Conservation (phyloP, 2,797 vertebrate species). For the Pseudochromis fuscus region DNA sequence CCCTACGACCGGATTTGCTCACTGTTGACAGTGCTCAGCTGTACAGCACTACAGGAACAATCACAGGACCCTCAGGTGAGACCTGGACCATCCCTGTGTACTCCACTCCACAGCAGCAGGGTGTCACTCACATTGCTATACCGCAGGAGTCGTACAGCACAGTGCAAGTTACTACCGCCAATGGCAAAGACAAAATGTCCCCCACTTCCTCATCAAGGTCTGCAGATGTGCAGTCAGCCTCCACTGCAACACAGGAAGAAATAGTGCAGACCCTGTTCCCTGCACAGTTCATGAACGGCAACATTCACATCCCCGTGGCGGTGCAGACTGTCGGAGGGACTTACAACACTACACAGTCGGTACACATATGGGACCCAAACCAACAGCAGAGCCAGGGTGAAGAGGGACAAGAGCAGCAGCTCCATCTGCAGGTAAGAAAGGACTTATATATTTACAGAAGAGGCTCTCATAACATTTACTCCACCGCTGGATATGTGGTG, state of each 20-base stretch:
- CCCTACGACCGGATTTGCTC: conserved; percentile 96
- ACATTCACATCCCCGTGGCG: conserved; percentile 99
- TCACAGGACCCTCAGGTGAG: conserved; percentile 97
- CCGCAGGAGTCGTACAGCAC: conserved; percentile 96
- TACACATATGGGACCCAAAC: conserved; percentile 99
- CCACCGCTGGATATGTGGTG: conserved; percentile 70
- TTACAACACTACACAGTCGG: conserved; percentile 95
- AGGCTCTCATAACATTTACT: conserved; percentile 73
- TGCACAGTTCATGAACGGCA: conserved; percentile 99
- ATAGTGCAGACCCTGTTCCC: conserved; percentile 97
- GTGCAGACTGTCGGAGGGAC: conserved; percentile 97
- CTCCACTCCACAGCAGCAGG: conserved; percentile 96
- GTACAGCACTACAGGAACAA: conserved; percentile 97
- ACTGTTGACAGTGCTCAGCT: conserved; percentile 98
- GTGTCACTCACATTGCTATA: conserved; percentile 97
- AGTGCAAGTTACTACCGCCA: conserved; percentile 91
- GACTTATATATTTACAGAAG: conserved; percentile 15
- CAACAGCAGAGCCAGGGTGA: conserved; percentile 89
- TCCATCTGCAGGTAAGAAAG: conserved; percentile 89
- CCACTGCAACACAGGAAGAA: conserved; percentile 91
- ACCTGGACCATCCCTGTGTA: conserved; percentile 99
- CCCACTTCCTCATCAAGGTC: conserved; percentile 58
- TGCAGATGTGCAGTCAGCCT: conserved; percentile 78
- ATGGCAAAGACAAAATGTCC: conserved; percentile 89
- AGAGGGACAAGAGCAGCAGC: conserved; percentile 85